Percentiles rank a stretch among this genome's conserved stretches.
phyloP scores from a whole-genome alignment of 2,797 vertebrate species.

The Poecilia velifera region DNA sequence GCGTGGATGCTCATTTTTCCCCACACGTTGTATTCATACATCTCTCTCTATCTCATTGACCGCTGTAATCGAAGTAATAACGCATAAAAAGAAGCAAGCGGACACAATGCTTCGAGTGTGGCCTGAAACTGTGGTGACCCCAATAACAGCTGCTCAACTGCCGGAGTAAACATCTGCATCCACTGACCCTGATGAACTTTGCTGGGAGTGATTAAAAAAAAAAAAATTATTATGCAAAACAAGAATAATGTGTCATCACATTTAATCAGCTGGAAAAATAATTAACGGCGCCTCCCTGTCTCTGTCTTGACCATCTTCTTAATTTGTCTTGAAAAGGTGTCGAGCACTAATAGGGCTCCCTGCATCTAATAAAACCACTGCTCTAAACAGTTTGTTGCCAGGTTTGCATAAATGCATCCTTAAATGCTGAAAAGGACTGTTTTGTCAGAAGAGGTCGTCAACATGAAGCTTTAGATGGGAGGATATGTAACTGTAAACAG shows the following conservation, averaged over 20 bases:
- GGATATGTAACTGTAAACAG: slow-evolving; percentile 3
- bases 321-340: slow-evolving; percentile 6
- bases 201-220: neutral
- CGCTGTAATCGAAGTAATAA: slow-evolving; percentile 56
- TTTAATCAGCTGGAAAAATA: slow-evolving; percentile 22
- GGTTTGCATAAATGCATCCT: neutral
- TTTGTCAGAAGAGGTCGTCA: neutral
- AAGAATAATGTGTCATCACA: slow-evolving; percentile 5
- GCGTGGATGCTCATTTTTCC: slow-evolving; percentile 70
- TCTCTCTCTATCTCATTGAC: slow-evolving; percentile 78
- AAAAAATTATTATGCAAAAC: slow-evolving; percentile 5
- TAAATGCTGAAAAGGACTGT: neutral
- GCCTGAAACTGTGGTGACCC: slow-evolving; percentile 3
- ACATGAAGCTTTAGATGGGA: neutral
- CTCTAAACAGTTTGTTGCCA: neutral
- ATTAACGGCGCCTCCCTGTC: neutral
- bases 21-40: slow-evolving; percentile 71
- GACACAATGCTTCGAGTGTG: slow-evolving; percentile 12
- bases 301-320: neutral
- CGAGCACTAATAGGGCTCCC: neutral
- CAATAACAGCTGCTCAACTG: neutral
- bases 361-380: neutral
- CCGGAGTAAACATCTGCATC: slow-evolving; percentile 7
- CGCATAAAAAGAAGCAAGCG: slow-evolving; percentile 25
- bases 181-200: slow-evolving; percentile 6